Conservation (phyloP, 2,113 vertebrate genomes). For the Nerophis lumbriciformis region DNA sequence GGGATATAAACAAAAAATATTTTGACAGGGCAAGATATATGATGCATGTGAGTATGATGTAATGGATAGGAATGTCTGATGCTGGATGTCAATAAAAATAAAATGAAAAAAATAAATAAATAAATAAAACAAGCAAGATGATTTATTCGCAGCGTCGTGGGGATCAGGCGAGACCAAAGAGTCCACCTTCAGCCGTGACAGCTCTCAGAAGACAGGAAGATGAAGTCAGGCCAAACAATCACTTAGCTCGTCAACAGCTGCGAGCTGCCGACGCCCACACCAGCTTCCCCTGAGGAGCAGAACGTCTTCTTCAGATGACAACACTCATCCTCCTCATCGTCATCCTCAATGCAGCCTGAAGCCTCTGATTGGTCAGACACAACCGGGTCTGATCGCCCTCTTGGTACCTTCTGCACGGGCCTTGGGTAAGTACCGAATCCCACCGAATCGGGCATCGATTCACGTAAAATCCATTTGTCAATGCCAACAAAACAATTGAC, state of each 20-base stretch:
- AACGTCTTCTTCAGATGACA: slow-evolving; percentile 51
- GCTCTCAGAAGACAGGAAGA: slow-evolving; percentile 12
- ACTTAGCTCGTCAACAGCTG: slow-evolving; percentile 33
- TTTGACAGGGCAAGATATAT: accelerated
- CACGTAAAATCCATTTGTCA: no score
- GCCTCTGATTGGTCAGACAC: slow-evolving; percentile 34
- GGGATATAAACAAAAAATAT: no score
- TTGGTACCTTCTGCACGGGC: no score
- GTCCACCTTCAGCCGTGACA: slow-evolving; percentile 2
- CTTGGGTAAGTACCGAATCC: no score
- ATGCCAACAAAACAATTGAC: no score
- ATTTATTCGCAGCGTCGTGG: no score
- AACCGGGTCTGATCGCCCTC: not conserved
- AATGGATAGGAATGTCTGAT: no score
- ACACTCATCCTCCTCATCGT: slow-evolving; percentile 49
- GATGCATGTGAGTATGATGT: no score
- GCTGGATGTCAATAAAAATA: no score
- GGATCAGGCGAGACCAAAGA: not conserved
- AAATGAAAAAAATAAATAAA: no score
- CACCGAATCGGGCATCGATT: no score
- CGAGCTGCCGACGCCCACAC: slow-evolving; percentile 50
- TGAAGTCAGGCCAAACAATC: slow-evolving; percentile 17
- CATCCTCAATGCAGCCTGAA: slow-evolving; percentile 6
- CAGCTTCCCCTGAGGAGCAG: slow-evolving; percentile 25
- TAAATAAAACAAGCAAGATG: no score